phyloP scores from a whole-genome alignment of 1,140 invertebrate species.

The Lucilia sericata region DNA sequence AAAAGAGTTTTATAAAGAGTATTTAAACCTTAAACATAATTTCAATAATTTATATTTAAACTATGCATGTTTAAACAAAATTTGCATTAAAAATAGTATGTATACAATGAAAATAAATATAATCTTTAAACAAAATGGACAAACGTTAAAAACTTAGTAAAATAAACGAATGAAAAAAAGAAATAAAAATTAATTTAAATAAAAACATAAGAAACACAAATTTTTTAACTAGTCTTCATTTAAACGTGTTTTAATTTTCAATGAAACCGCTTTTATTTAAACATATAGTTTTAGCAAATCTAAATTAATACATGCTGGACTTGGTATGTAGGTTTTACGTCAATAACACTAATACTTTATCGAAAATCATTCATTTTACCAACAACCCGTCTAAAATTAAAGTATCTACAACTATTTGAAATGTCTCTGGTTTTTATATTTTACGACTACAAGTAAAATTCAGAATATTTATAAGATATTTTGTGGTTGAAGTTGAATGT shows the following conservation, averaged over 20 bases:
- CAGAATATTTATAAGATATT: no score
- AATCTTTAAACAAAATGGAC: background rate
- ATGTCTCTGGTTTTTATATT: no score
- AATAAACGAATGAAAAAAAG: background rate
- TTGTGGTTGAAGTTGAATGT: no score
- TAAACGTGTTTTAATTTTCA: background rate
- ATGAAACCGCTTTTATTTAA: background rate
- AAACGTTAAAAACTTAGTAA: background rate
- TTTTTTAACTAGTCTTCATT: background rate
- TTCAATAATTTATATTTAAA: background rate
- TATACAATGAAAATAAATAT: background rate
- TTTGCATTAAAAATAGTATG: background rate
- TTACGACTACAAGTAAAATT: no score
- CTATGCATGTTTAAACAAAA: background rate
- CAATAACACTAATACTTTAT: no score
- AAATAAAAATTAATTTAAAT: background rate
- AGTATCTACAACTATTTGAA: no score
- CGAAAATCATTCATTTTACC: no score
- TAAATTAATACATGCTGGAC: background rate
- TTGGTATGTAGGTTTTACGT: no score
- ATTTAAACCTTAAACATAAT: no score
- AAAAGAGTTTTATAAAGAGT: no score
- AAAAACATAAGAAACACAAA: background rate
- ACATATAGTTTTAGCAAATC: background rate
- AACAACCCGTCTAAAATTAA: no score